Percentiles rank a stretch among this genome's conserved stretches.
phyloP scores from a whole-genome alignment of 1,140 invertebrate genomes.

The Trypoxylus dichotomus region DNA sequence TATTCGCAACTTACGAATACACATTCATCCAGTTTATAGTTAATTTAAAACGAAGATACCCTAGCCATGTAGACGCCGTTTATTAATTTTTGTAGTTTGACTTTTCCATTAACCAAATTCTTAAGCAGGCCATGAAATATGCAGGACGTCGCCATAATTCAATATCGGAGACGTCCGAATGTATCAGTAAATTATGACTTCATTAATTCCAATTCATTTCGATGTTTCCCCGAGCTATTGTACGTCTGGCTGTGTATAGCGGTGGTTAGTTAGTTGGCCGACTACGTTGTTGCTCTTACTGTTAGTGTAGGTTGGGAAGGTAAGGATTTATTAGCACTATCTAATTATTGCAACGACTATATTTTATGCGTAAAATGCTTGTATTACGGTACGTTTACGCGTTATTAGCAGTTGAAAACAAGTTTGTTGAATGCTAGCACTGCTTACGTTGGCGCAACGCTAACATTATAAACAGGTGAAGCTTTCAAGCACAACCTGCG shows the following conservation, averaged over 20 bases:
- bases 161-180: constrained; percentile 12
- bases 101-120: constrained; percentile 22
- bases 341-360: constrained; percentile 3
- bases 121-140: neutral
- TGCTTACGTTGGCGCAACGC: too few species aligned
- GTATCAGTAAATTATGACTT: constrained; percentile 25
- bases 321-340: neutral
- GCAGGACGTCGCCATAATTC: constrained; percentile 5
- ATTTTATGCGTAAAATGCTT: neutral
- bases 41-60: neutral
- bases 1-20: neutral
- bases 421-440: too few species aligned
- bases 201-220: constrained; percentile 18
- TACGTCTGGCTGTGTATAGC: neutral
- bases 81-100: constrained; percentile 3
- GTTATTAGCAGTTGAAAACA: too few species aligned
- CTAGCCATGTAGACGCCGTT: neutral
- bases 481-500: too few species aligned
- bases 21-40: neutral
- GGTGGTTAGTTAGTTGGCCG: neutral
- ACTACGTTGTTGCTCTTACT: neutral
- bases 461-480: too few species aligned
- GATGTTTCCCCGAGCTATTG: constrained; percentile 1
- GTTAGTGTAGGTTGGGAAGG: neutral
- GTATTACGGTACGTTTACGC: neutral